phyloP scores from a whole-genome alignment of 53 echinoderm and acorn worm genomes.

The Holothuria scabra region DNA sequence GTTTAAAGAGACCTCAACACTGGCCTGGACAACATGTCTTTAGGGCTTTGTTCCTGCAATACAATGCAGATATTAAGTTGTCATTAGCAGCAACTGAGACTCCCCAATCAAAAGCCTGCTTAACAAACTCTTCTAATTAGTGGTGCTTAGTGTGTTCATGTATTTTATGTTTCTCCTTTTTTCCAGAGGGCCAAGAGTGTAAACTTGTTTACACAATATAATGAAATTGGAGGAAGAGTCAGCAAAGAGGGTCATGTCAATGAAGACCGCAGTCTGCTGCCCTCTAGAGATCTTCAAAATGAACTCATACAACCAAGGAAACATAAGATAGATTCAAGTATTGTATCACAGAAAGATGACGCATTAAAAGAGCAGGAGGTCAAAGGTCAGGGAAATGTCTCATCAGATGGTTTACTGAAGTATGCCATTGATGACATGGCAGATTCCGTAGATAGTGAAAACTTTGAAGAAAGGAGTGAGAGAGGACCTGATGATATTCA shows the following conservation, averaged over 20 bases:
- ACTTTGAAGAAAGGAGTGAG: neutral
- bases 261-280: constrained; percentile 38
- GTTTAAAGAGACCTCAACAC: too few relatives aligned
- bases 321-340: neutral
- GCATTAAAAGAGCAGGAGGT: neutral
- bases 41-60: too few relatives aligned
- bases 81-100: too few relatives aligned
- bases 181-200: constrained; percentile 55
- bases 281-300: neutral
- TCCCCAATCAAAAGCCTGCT: too few relatives aligned
- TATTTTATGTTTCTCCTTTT: neutral
- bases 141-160: too few relatives aligned
- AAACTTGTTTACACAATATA: constrained; percentile 80
- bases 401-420: neutral
- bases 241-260: constrained; percentile 70
- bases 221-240: constrained; percentile 84
- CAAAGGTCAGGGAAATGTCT: neutral
- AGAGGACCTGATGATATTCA: neutral
- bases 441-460: neutral
- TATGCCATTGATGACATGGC: neutral
- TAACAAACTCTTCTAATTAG: too few relatives aligned
- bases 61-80: too few relatives aligned
- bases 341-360: neutral
- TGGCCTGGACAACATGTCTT: too few relatives aligned
- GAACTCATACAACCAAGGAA: too few relatives aligned